Conservation (phyloP, 2,113 vertebrate genomes). For the Rhipidura dahli region DNA sequence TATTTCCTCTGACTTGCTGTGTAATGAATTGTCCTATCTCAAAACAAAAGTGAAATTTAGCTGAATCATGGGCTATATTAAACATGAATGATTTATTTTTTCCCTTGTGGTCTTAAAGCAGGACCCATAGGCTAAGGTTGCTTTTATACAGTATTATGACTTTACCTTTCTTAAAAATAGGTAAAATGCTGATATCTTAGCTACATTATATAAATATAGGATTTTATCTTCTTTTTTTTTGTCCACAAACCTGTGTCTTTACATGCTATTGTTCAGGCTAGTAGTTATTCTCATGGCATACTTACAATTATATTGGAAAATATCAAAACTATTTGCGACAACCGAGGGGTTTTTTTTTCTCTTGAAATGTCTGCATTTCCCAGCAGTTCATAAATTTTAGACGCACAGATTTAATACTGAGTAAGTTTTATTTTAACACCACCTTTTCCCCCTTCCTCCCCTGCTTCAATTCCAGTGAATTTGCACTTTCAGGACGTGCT, state of each 20-base stretch:
- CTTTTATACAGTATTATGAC: background rate
- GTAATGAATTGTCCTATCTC: background rate
- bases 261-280: background rate
- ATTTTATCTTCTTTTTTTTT: background rate
- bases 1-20: background rate
- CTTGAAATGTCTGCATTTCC: background rate
- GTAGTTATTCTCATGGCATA: background rate
- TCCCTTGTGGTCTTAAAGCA: background rate
- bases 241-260: background rate
- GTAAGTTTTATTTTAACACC: background rate
- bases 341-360: background rate
- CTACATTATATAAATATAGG: background rate
- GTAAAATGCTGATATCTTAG: background rate
- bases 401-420: background rate
- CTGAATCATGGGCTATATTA: background rate
- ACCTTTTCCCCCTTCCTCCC: background rate
- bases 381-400: background rate
- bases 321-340: background rate
- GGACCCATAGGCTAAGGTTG: background rate
- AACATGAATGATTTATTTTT: background rate
- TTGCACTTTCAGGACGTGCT: background rate
- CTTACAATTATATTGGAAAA: background rate
- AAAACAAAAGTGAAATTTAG: background rate
- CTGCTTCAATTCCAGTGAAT: background rate
- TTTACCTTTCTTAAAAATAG: background rate